These are phyloP conservation scores for Zophobas morio DNA, from an alignment of 1,140 invertebrate genomes.

Conservation along the genomic window DNA sequence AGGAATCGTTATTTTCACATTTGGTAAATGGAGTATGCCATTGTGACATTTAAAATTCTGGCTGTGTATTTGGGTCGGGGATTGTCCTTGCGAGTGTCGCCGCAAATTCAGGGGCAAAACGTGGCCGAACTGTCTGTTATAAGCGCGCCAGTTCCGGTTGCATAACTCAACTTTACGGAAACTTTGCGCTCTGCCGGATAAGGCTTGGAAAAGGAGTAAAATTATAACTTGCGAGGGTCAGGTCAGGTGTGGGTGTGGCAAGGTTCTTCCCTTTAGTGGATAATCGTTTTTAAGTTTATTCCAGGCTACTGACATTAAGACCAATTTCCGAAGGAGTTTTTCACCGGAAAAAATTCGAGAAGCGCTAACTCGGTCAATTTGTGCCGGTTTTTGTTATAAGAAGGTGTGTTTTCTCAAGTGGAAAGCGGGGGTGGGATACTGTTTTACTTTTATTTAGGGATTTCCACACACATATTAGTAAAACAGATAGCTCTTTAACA, in stretches of 20 bases:
- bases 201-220: constrained; percentile 20
- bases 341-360: constrained; percentile 23
- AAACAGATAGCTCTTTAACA: too few species aligned
- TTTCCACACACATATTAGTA: too few species aligned
- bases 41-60: constrained; percentile 39
- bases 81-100: constrained; percentile 32
- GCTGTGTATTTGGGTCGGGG: constrained; percentile 21
- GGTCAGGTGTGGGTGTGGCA: constrained; percentile 29
- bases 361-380: constrained; percentile 19
- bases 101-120: constrained; percentile 13
- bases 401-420: not conserved
- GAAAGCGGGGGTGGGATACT: not conserved
- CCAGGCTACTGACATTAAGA: constrained; percentile 21
- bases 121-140: constrained; percentile 21
- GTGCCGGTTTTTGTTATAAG: not conserved
- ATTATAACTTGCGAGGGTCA: constrained; percentile 30
- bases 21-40: constrained; percentile 26
- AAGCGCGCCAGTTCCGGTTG: constrained; percentile 28
- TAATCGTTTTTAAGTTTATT: constrained; percentile 41
- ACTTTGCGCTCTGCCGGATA: constrained; percentile 26
- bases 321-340: constrained; percentile 18
- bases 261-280: not conserved
- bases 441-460: too few species aligned
- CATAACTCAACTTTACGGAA: constrained; percentile 37
- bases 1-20: constrained; percentile 29